Base-by-base conservation (phyloP, 2,888 invertebrate species). In the Drosophila pseudotakahashii region DNA sequence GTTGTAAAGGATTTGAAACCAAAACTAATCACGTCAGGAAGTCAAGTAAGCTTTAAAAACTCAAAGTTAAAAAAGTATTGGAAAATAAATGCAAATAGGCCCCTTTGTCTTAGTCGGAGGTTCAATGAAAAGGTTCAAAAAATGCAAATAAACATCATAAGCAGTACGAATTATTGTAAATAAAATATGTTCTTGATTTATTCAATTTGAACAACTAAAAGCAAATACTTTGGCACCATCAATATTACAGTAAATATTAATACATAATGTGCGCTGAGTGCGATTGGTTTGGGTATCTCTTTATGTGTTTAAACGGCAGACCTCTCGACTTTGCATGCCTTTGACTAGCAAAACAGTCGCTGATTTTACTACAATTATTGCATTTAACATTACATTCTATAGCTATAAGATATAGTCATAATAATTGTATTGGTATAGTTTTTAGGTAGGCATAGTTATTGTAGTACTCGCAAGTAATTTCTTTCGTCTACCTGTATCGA, bases 161-260 rank as follows among this genome's bases (percentile, higher is more conserved):
- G 23, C 19, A 44, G 45, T 34, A 42, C 16, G 26, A 50, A 60
- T 71, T 68, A 72, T 74, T 54, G 73, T 60, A 71, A 79, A 76
- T 75, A 72, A 73, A 72, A 76, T 59, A 75, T 57, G 66, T 47
- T 47, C 26, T 77, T 52, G 51, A 53, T 82, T 86, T 83, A 86
- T 86, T 82, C 45, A 74, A 74, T 70, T 73, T 78, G 39, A 72
- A 76, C 63, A 87, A 77, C 82, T 85, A 82, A 82, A 85, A 85
- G 88, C 82, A 78, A 85, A 85, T 85, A 85, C 88, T 85, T 85
- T 85, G 84, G 84, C 84, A 85, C 88, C 85, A 85, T 85, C 60
- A 74, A 78, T 68, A 78, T 78, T 80, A 51, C 41, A 55, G 16
- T 53, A 55, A 54, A 59, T 42, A 51, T 57, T 55, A 69, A 48